Base-by-base conservation (phyloP, 30 jellyfish, hydroid and myxozoan genomes). In the Cassiopea andromeda region DNA sequence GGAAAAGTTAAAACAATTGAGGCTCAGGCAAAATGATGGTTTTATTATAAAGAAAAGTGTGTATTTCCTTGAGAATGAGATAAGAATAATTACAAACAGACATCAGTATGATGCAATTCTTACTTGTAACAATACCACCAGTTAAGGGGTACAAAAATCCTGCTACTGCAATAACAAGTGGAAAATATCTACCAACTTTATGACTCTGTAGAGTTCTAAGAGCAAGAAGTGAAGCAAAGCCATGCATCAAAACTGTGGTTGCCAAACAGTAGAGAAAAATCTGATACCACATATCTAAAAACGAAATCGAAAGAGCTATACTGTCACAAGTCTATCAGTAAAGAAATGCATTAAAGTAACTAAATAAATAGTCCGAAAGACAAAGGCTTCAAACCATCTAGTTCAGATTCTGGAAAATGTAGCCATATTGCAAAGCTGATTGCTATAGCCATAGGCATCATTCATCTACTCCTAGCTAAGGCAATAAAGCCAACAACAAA, bases 121-220 rank as follows among this genome's bases (percentile, higher is more conserved):
- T 85, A 96, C 99, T 96, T 91, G 99, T 91, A 18, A 96, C 81
- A 15, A 96, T 60, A 1, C 99, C 99, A 75, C 99, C 99, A 69
- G 97, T 96, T 57, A 96, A 70, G 6, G 99, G 99, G 60, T 96
- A 96, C 75, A 96, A 85, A 66, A 96, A 92, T 1, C 99, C 99
- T 50, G 91, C 57, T 15, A 96, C 92, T 1, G 94, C 89, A 57
- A 96, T 78, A 54, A 92, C 92, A 44, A 96, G 80, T 6, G 98
- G 96, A 38, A 96, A 50, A 64, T 96, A 96, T 77, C 98, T 81
- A 2, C 99, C 99, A 19, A 44, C 74, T 72, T 85, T 92, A 59
- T 92, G 98, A n/a, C 82, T 84, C 10, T 95, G 94, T 18, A 96
- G 92, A 10, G 99, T 92, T 57, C 93, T 75, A 3, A 96, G 68